These are phyloP conservation scores for Phaedon cochleariae DNA, from an alignment of 2,888 invertebrate species.

Conservation along the genomic window DNA sequence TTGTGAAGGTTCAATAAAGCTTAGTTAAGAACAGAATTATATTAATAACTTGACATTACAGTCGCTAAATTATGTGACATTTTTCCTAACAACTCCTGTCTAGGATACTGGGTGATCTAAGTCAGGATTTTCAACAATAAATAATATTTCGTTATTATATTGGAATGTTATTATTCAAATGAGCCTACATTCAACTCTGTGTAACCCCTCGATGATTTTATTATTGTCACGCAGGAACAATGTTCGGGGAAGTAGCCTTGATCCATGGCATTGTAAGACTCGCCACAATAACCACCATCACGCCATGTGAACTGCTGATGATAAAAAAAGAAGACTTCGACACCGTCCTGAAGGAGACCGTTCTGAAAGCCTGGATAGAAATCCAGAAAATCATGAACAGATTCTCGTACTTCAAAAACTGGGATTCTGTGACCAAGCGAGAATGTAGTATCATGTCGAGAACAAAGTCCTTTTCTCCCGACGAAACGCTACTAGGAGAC, in stretches of 20 bases:
- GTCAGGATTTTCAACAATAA: too few relatives aligned
- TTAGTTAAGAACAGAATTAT: too few relatives aligned
- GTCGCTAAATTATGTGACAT: too few relatives aligned
- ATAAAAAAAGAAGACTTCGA: conserved; percentile 73
- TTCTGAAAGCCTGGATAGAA: conserved; percentile 71
- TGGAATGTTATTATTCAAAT: too few relatives aligned
- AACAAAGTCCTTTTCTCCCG: conserved; percentile 64
- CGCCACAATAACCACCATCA: conserved; percentile 68
- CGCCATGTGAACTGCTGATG: conserved; percentile 70
- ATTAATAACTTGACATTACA: too few relatives aligned
- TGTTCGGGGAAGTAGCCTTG: conserved; percentile 74
- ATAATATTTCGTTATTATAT: too few relatives aligned
- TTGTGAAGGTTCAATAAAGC: too few relatives aligned
- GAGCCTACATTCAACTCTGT: too few relatives aligned
- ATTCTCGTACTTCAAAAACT: conserved; percentile 72
- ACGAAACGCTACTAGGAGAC: conserved; percentile 68
- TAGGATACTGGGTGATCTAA: too few relatives aligned
- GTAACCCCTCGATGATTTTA: too few relatives aligned
- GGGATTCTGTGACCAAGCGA: conserved; percentile 68
- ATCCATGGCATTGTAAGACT: conserved; percentile 69
- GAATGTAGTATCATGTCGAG: conserved; percentile 75
- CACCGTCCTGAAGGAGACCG: conserved; percentile 65
- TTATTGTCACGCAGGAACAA: too few relatives aligned
- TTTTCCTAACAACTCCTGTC: too few relatives aligned
- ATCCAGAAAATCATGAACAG: conserved; percentile 68